These are phyloP conservation scores for Leptopilina syphax DNA, from an alignment of 2,888 invertebrate genomes.

Conservation along the genomic window DNA sequence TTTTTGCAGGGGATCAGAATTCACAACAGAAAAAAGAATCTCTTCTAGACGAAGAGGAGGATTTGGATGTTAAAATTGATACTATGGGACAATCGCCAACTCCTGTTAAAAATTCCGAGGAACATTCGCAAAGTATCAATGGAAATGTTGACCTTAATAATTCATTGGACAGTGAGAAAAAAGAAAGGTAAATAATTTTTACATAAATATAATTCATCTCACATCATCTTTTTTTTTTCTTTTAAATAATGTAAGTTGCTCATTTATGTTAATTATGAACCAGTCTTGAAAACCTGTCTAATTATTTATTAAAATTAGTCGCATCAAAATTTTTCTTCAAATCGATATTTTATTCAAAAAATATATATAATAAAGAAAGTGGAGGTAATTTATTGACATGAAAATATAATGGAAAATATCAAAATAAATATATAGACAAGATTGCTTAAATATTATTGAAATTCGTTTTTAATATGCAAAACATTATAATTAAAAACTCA, in stretches of 20 bases:
- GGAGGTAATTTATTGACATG: background rate
- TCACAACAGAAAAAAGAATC: constrained; percentile 43
- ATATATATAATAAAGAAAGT: background rate
- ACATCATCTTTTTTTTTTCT: background rate
- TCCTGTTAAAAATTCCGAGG: constrained; percentile 51
- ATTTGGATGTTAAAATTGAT: constrained; percentile 54
- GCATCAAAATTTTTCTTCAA: background rate
- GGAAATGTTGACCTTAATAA: constrained; percentile 53
- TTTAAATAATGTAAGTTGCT: constrained; percentile 1
- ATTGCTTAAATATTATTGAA: no score
- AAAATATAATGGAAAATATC: background rate
- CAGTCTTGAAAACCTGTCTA: background rate
- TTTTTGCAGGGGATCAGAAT: constrained; percentile 54
- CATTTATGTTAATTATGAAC: background rate
- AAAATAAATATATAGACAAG: no score
- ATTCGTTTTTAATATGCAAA: no score
- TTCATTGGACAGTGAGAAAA: constrained; percentile 58
- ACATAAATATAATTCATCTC: background rate
- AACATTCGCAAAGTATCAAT: constrained; percentile 50
- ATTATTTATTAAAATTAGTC: background rate
- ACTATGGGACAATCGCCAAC: constrained; percentile 51
- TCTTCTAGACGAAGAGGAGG: constrained; percentile 46
- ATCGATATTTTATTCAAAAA: background rate
- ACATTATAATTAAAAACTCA: no score
- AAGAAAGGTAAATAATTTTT: constrained; percentile 60